Conservation (phyloP, 2,113 vertebrate genomes). For the Ailuropoda melanoleuca region DNA sequence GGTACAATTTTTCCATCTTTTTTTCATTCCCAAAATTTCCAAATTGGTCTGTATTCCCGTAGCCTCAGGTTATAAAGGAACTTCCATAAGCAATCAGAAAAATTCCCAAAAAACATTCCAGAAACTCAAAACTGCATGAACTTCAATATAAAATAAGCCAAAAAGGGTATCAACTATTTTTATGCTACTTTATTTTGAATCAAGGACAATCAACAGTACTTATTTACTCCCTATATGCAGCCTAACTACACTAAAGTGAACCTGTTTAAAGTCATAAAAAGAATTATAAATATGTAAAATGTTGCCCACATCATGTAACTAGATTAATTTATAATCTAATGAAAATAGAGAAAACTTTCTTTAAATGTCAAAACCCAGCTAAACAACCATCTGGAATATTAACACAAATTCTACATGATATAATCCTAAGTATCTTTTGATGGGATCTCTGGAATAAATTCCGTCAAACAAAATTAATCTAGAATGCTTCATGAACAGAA, state of each 20-base stretch:
- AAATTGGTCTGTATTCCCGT: not conserved
- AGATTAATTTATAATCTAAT: constrained; percentile 1
- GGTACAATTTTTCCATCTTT: not conserved
- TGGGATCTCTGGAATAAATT: not conserved
- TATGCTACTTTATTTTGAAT: not conserved
- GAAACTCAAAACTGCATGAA: constrained; percentile 10
- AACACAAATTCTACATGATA: constrained; percentile 8
- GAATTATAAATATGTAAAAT: not conserved
- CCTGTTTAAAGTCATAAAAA: not conserved
- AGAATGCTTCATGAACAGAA: not conserved
- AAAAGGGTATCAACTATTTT: not conserved
- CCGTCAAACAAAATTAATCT: constrained; percentile 29
- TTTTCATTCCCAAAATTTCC: constrained; percentile 20
- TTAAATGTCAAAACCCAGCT: not conserved
- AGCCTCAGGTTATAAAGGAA: not conserved
- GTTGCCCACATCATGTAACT: not conserved
- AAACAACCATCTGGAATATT: constrained; percentile 6
- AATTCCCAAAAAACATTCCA: not conserved
- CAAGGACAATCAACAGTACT: not conserved
- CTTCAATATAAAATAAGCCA: not conserved
- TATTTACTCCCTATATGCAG: not conserved
- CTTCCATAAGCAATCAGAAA: not conserved
- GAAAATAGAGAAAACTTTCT: not conserved
- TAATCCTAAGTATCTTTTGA: not conserved
- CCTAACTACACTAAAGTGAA: not conserved